Evolutionary conservation across 2,113 vertebrate species (phyloP).

Genomic region (Elachura formosa): DNA sequence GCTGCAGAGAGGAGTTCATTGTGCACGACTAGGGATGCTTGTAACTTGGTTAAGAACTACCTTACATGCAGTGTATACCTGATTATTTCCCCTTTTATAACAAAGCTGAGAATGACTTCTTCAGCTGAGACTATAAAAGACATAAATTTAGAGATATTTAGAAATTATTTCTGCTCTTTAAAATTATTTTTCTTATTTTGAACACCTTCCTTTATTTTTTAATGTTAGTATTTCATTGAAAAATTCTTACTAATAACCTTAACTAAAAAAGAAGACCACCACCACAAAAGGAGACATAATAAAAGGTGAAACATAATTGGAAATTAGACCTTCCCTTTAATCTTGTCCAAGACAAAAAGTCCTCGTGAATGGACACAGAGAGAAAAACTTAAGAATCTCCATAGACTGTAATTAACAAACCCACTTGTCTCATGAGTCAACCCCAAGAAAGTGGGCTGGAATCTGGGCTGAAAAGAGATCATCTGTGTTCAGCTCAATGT

Average conservation of each 20-base stretch:
- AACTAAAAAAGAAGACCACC: neutral
- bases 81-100: neutral
- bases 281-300: neutral
- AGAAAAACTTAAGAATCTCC: neutral
- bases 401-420: neutral
- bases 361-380: fast-evolving
- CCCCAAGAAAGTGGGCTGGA: neutral
- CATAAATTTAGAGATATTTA: neutral
- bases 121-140: neutral
- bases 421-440: neutral
- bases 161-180: neutral
- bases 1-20: neutral
- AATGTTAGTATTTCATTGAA: neutral
- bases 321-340: neutral
- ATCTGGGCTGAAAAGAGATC: neutral
- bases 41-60: neutral
- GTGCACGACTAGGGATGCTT: neutral
- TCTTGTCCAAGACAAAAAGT: neutral
- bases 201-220: neutral
- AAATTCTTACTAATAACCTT: neutral
- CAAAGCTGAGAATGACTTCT: neutral
- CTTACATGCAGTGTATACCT: neutral
- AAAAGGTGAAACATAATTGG: neutral
- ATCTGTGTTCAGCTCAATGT: neutral
- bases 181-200: neutral